Base-by-base conservation (phyloP, 2,113 vertebrate species). In the Numenius arquata region DNA sequence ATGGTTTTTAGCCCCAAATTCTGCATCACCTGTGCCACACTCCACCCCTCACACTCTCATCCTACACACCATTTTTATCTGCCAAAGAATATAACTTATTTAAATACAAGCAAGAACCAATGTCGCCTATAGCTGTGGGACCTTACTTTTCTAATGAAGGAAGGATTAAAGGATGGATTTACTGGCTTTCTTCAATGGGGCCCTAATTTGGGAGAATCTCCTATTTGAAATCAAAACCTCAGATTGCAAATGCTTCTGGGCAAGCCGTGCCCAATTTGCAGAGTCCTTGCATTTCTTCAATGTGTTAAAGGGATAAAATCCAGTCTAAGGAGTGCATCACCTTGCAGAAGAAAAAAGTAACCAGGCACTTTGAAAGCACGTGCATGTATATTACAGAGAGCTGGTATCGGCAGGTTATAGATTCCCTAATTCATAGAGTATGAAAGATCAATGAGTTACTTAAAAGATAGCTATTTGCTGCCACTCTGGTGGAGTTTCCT, bases 401-500 rank as follows among this genome's bases (percentile, higher is more conserved):
- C 59, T 58, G 45, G 15, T 80, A 89, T 94, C 8, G 43, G 84
- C 91, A 83, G 43, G 50, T 94, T 91, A 95, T 66, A 68, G 93
- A 79, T 96, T 88, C 71, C 63, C 67, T 78, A 83, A 96, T 89
- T 96, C 88, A 86, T 17, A 56, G 53, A 71, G 80, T 40, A 91
- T 78, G 88, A 91, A 95, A 85, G 88, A 96, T 94, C 95, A 93
- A 80, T 75, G n/a, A 95, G 52, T 86, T 93, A 52, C 92, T 94
- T 92, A 83, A 95, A 94, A 93, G 94, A 53, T 48, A 90, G 73
- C 85, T 95, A 95, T 96, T 97, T 97, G 88, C 90, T 97, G 85
- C 90, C 88, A 90, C 83, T 83, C 87, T 77, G 94, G 90, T 73
- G 26, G 82, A 90, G 34, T 88, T 85, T 95, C 94, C 85, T 91